Base-by-base conservation (phyloP, 1,140 invertebrate species). In the Pemphigus obesinymphae region DNA sequence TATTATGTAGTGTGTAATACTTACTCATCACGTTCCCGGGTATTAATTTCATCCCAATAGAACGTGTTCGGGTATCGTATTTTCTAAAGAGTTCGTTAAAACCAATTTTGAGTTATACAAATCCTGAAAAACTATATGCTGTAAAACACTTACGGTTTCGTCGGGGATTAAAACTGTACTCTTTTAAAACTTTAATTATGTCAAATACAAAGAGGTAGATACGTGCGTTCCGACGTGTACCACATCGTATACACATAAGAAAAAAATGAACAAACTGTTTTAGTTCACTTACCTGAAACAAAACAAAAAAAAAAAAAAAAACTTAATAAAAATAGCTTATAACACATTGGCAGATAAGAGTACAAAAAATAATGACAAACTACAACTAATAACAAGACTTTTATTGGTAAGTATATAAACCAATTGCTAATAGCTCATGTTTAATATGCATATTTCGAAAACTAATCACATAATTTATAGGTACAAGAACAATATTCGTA, bases 281-380 rank as follows among this genome's bases (percentile, higher is more conserved):
- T 15, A 40, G 37, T 70, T 45, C 37, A 70, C 40, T 72, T 72
- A 72, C 68, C 68, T 72, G 68, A 72, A 72, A 72, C 40, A 72
- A n/a, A 48, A 48, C 43, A 11, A 45, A 45, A 45, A 7, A 7
- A 11, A 72, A 45, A 72, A 45, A 3, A n/a, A 20, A 6, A 23
- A 55, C 10, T 23, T 55, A 55, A 55, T 55, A 55, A 23, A n/a
- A 23, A 55, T 3, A 55, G 13, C 6, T 50, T 15, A 50, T 6
- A 50, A 50, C 20, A 2, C 3, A 50, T 50, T 45, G 10, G 43
- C 8, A n/a, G 8, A 40, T 5, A 40, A 40, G 8, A 40, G 8
- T 5, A 40, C 37, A 40, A 40, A 40, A 40, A 40, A 40, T 8
- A 45, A 45, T n/a, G n/a, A 45, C 8, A 45, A 11, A 11, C 13